Evolutionary conservation across 2,113 vertebrate species (phyloP).

Genomic region (Corydoras sp.): DNA sequence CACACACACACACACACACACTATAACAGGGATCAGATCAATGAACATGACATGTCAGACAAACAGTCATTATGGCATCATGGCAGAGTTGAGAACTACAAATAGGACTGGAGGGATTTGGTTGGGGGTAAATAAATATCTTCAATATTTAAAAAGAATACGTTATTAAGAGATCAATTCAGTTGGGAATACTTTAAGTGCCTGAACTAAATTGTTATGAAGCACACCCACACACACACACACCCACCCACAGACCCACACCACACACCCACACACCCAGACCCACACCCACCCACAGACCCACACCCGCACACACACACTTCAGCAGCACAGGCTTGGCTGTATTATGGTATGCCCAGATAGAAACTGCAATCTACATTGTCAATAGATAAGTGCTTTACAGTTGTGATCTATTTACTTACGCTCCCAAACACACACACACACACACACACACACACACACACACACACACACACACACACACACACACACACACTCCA

Average conservation of each 20-base stretch:
- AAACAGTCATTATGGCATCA: too few relatives aligned
- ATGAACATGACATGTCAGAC: too few relatives aligned
- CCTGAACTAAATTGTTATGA: slow-evolving; percentile 17
- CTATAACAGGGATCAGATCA: too few relatives aligned
- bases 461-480: slow-evolving; percentile 15
- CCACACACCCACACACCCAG: slow-evolving; percentile 7
- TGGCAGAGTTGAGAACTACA: too few relatives aligned
- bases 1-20: too few relatives aligned
- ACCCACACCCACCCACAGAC: slow-evolving; percentile 6
- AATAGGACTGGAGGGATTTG: too few relatives aligned
- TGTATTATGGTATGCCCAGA: slow-evolving; percentile 24
- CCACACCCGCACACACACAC: slow-evolving; percentile 23
- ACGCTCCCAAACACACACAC: neutral
- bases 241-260: slow-evolving; percentile 7
- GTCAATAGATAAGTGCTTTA: slow-evolving; percentile 38
- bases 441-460: slow-evolving; percentile 4
- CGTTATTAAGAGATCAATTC: too few relatives aligned
- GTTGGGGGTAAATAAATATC: too few relatives aligned
- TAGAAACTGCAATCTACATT: slow-evolving; percentile 30
- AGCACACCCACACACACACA: slow-evolving; percentile 12
- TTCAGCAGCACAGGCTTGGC: slow-evolving; percentile 10
- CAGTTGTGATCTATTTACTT: slow-evolving; percentile 9
- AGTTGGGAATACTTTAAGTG: neutral
- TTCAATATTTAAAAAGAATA: too few relatives aligned
- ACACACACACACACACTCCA: slow-evolving; percentile 26